Evolutionary conservation across 2,113 vertebrate genomes (phyloP), one percentile per base, ranked within the genome.

Genomic region (Xiphias gladius): DNA sequence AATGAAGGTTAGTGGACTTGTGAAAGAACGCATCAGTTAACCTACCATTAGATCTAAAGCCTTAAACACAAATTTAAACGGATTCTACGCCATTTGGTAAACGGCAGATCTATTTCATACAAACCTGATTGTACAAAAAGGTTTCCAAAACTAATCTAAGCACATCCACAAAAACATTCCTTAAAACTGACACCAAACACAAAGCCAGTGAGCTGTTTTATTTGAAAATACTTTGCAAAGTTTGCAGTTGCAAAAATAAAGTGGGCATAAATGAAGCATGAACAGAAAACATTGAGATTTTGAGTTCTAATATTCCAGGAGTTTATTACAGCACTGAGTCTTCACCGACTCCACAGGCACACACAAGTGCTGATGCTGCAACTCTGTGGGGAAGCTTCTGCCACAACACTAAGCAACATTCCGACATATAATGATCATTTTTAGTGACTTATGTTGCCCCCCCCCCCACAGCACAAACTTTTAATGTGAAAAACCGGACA

Each of bases 281-380:
- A 62, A 74, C 0, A 41, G 39, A 35, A 64, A 20, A 32, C 37
- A 30, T 4, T 7, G 22, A 65, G 37, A 26, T 12, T 73, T 59
- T 32, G 5, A 46, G n/a, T 26, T 76, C 3, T 48, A 65, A 14
- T 57, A 12, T 20, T 39, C 13, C 37, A 59, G 62, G 62, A 77
- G 37, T 86, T 79, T 69, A 59, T 76, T 64, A 9, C 65, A 76
- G 52, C 75, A 39, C 62, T 30, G 16, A 57, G 28, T 76, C 64
- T 37, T 62, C 54, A 37, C 26, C 24, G 28, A 72, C 50, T 65
- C 37, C 76, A 67, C 66, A 37, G 32, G 16, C 80, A 20, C 79
- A 41, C 46, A 28, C 76, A 72, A 66, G 74, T 82, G 86, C 79
- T 83, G 84, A 83, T 86, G 76, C 80, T 90, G 87, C 85, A 83